Conservation (phyloP, 2,113 vertebrate species). For the Spea multiplicata region DNA sequence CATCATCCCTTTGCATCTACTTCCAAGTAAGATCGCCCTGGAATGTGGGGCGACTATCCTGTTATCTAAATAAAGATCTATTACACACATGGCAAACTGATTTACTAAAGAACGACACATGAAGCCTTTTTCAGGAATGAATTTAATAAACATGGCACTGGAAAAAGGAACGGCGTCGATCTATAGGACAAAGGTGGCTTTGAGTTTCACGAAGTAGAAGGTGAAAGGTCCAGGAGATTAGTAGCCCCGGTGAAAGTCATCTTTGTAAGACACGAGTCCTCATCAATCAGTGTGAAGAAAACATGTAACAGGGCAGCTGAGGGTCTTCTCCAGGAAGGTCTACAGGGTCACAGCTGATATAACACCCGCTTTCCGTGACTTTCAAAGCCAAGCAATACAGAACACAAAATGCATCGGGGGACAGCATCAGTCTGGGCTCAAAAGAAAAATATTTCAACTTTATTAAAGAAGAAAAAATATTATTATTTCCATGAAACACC, state of each 20-base stretch:
- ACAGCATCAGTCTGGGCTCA: too few species aligned
- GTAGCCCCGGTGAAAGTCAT: constrained; percentile 7
- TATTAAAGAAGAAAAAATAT: too few species aligned
- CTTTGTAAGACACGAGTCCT: constrained; percentile 1
- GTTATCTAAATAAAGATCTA: neutral
- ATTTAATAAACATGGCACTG: neutral
- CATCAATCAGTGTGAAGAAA: constrained; percentile 6
- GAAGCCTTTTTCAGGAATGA: neutral
- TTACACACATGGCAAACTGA: neutral
- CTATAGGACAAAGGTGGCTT: constrained; percentile 1
- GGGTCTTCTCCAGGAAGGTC: neutral
- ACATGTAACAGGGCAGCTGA: neutral
- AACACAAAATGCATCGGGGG: too few species aligned
- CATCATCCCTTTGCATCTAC: neutral
- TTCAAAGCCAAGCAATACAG: too few species aligned
- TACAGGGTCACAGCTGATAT: neutral
- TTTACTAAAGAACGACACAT: neutral
- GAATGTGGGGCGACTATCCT: neutral
- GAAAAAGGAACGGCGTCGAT: neutral
- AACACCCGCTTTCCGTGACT: neutral
- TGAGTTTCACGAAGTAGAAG: neutral
- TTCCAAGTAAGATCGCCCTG: too few species aligned
- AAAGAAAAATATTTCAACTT: too few species aligned
- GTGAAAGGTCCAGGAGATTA: neutral
- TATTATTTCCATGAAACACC: too few species aligned